Evolutionary conservation across 2,113 vertebrate genomes (phyloP).

Genomic region (Agapornis roseicollis): DNA sequence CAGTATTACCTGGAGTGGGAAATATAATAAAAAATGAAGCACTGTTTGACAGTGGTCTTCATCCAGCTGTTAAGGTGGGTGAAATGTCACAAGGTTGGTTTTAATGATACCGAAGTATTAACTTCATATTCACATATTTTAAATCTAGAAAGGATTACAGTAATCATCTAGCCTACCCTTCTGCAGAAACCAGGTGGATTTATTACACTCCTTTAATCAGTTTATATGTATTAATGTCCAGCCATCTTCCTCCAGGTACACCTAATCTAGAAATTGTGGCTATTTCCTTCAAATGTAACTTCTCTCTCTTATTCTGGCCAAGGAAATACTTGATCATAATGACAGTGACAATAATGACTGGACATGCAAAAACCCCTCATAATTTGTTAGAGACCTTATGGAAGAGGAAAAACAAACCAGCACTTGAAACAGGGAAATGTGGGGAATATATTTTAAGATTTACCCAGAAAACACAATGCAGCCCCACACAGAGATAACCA

Average conservation of each 20-base stretch:
- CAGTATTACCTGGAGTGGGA: constrained; percentile 90
- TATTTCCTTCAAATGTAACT: neutral
- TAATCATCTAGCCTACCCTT: neutral
- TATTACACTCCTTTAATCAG: neutral
- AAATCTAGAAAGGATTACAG: neutral
- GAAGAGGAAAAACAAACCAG: neutral
- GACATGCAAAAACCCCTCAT: neutral
- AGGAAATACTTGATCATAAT: neutral
- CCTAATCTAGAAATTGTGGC: neutral
- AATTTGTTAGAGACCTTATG: neutral
- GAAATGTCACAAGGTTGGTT: neutral
- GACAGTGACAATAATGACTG: neutral
- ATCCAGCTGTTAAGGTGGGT: constrained; percentile 86
- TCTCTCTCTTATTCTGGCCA: neutral
- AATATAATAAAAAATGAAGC: constrained; percentile 98
- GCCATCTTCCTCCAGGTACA: neutral
- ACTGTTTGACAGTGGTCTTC: constrained; percentile 88
- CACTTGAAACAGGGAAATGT: neutral
- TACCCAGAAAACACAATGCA: neutral
- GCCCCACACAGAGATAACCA: neutral
- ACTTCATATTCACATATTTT: neutral
- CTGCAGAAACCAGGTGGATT: neutral
- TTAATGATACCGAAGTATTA: neutral
- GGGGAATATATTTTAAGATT: neutral
- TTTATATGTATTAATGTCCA: neutral